Percentiles rank a stretch among this genome's conserved stretches.
phyloP scores from a whole-genome alignment of 1,140 invertebrate genomes.

The Drepana arcuata region DNA sequence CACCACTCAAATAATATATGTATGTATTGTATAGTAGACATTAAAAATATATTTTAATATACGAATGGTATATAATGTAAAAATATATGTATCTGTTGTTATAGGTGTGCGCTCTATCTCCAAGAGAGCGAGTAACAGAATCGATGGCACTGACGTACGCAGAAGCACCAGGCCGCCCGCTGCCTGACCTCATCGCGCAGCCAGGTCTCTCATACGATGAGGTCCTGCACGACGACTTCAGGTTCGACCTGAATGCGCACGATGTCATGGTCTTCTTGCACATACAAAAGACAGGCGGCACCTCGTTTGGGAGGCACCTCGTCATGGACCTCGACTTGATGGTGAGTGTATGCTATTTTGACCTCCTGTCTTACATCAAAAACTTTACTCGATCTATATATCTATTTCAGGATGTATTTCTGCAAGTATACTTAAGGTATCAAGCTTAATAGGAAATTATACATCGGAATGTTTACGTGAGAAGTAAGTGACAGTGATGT shows the following conservation, averaged over 20 bases:
- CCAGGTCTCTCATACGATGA: conserved; percentile 84
- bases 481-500: too few species aligned
- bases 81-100: conserved; percentile 21
- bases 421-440: too few species aligned
- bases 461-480: too few species aligned
- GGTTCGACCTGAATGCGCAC: conserved; percentile 90
- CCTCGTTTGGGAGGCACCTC: conserved; percentile 95
- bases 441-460: too few species aligned
- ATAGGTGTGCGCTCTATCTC: conserved; percentile 82
- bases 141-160: conserved; percentile 62
- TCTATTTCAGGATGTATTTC: too few species aligned
- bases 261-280: conserved; percentile 99
- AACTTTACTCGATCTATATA: too few species aligned
- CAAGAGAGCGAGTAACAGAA: conserved; percentile 70
- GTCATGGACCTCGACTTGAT: conserved; percentile 93
- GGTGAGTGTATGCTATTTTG: too few species aligned
- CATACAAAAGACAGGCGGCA: conserved; percentile 93
- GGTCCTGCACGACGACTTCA: conserved; percentile 87
- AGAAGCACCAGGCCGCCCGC: conserved; percentile 74
- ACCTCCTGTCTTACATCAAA: too few species aligned
- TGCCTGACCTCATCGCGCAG: conserved; percentile 70
- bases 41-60: too few species aligned
- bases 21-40: too few species aligned
- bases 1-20: too few species aligned
- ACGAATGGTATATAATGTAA: too few species aligned